Conservation (phyloP, 1,140 invertebrate species). For the Drosophila repleta region DNA sequence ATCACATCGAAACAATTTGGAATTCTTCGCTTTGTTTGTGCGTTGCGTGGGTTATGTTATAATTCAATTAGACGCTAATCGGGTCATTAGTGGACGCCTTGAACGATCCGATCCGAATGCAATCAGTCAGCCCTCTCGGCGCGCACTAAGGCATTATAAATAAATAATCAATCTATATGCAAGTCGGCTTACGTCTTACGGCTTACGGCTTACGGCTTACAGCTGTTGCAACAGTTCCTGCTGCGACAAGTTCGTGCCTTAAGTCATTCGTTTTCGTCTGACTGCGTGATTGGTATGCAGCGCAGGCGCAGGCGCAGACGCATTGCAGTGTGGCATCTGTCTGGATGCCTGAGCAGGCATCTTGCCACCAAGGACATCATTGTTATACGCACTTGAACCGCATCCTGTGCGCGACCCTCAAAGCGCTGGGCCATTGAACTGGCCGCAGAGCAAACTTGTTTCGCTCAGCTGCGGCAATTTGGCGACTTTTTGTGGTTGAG, state of each 20-base stretch:
- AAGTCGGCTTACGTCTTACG: constrained; percentile 41
- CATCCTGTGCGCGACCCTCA: constrained; percentile 57
- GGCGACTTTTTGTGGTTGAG: constrained; percentile 45
- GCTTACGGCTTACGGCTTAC: constrained; percentile 32
- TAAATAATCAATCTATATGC: constrained; percentile 79
- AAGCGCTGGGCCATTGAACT: constrained; percentile 69
- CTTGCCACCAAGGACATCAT: constrained; percentile 70
- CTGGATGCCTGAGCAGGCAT: constrained; percentile 30
- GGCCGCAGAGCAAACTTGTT: constrained; percentile 66
- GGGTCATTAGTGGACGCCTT: constrained; percentile 57
- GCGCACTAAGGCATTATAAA: constrained; percentile 44
- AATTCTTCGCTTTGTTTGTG: constrained; percentile 35
- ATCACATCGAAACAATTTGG: constrained; percentile 39
- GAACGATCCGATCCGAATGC: constrained; percentile 35
- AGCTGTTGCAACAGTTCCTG: constrained; percentile 64
- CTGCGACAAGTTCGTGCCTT: constrained; percentile 68
- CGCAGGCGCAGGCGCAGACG: constrained; percentile 13
- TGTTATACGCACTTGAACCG: constrained; percentile 67
- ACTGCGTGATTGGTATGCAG: constrained; percentile 26
- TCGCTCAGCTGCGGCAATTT: constrained; percentile 52
- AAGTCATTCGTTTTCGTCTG: constrained; percentile 52
- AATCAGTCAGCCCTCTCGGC: constrained; percentile 53
- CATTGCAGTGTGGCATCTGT: constrained; percentile 22
- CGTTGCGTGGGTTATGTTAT: constrained; percentile 61
- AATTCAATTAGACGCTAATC: constrained; percentile 72